Conservation (phyloP, 2,113 vertebrate genomes). For the Stigmatopora nigra region DNA sequence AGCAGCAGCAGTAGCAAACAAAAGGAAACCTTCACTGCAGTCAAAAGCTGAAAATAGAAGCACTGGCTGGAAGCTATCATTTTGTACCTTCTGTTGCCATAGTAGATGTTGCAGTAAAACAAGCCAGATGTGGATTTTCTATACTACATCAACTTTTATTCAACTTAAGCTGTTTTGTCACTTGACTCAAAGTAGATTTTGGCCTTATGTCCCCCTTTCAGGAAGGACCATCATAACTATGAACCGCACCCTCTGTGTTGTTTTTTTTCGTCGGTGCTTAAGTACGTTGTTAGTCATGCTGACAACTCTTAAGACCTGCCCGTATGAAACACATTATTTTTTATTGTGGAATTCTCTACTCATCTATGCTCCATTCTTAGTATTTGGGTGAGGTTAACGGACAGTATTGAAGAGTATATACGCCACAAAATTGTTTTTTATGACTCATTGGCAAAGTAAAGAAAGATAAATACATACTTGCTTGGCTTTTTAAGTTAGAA, state of each 20-base stretch:
- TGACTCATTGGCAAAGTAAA: constrained; percentile 34
- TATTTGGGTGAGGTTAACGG: constrained; percentile 4
- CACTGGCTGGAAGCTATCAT: constrained; percentile 3
- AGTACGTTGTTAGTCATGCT: constrained; percentile 29
- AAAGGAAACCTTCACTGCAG: constrained; percentile 28
- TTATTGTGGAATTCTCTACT: constrained; percentile 27
- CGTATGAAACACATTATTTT: constrained; percentile 15
- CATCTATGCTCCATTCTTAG: not conserved
- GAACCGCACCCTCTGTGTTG: constrained; percentile 42
- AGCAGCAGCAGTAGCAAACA: constrained; percentile 27
- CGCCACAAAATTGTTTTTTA: constrained; percentile 18
- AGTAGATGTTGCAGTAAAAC: constrained; percentile 14
- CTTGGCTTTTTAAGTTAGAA: not conserved
- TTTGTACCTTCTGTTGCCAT: constrained; percentile 12
- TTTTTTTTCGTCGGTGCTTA: constrained; percentile 19
- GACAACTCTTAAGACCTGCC: constrained; percentile 30
- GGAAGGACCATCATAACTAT: constrained; percentile 38
- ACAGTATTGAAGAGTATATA: constrained; percentile 1
- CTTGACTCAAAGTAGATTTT: constrained; percentile 2
- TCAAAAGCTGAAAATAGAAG: constrained; percentile 26
- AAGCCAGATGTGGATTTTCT: not conserved
- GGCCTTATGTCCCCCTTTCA: not conserved
- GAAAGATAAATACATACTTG: constrained; percentile 15
- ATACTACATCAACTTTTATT: not conserved
- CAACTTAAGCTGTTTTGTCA: not conserved